Base-by-base conservation (phyloP, 1,140 invertebrate species). In the Holcopasites calliopsidis region DNA sequence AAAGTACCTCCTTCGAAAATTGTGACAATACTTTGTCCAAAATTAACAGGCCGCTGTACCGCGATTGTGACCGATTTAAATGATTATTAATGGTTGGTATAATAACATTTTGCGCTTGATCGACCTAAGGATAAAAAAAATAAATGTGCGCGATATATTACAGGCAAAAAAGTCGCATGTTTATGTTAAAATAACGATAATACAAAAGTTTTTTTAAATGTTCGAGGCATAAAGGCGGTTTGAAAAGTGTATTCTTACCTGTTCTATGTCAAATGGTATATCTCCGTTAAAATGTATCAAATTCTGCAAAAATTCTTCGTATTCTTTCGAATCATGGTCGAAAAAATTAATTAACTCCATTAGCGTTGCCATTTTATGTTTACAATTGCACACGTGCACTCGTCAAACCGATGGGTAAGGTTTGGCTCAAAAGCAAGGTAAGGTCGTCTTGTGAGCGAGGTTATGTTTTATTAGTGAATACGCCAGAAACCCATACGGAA, bases 1-100 rank as follows among this genome's bases (percentile, higher is more conserved):
- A 35, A 28, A 91, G 49, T n/a, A 49, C 26, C 23, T 88, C 85
- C 49, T 79, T 82, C 0, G 88, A 80, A 44, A 85, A 84, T 42
- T 28, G 71, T 33, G 79, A 38, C 40, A 89, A 66, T 49, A 82
- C 65, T 10, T 66, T 61, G 6, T 70, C 58, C 8, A 89, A 57
- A 10, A 88, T 52, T n/a, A 73, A 58, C 10, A 89, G 69, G 47
- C 84, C 86, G 18, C 72, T 54, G 3, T 35, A 21, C 26, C 86
- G 65, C 1, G 82, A 83, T 6, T 35, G 38, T 47, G 77, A 57
- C 66, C 84, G 58, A 80, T 86, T 88, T 55, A 88, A 54, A 42
- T 61, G 57, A 23, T 57, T 76, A 82, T 88, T 89, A 7, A 87
- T 66, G 23, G 55, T 65, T 4, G 78, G 61, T 54, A 88, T 68